Evolutionary conservation across 1,140 invertebrate species (phyloP).

Genomic region (Macrobrachium nipponense): DNA sequence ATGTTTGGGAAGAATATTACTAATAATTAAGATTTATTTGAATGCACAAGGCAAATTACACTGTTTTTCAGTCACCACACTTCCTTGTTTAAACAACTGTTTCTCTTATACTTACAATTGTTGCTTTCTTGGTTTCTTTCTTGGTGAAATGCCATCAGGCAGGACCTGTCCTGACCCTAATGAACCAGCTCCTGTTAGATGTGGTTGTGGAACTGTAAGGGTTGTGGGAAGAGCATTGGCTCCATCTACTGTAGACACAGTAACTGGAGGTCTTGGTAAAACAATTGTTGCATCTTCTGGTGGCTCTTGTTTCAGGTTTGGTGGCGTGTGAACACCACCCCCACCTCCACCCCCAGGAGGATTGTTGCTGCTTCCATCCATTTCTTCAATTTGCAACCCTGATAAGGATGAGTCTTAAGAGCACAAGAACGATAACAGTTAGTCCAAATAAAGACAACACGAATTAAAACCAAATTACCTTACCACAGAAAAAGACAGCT

Average conservation of each 20-base stretch:
- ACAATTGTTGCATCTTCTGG: conserved; percentile 45
- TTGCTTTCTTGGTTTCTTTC: conserved; percentile 84
- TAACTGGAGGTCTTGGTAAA: conserved; percentile 18
- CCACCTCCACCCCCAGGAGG: background rate
- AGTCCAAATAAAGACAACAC: conserved; percentile 18
- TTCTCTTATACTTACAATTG: conserved; percentile 73
- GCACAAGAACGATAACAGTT: conserved; percentile 35
- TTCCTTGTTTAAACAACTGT: background rate
- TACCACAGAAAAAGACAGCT: background rate
- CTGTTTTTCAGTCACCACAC: background rate
- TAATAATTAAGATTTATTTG: background rate
- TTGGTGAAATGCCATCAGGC: conserved; percentile 76
- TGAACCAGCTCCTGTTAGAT: conserved; percentile 27
- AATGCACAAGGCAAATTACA: background rate
- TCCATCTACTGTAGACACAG: conserved; percentile 19
- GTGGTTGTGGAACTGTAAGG: conserved; percentile 39
- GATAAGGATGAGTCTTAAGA: conserved; percentile 60
- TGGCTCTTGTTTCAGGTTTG: conserved; percentile 49
- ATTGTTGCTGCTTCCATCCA: conserved; percentile 22
- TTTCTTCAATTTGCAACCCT: conserved; percentile 62
- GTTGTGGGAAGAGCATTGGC: background rate
- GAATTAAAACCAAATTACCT: background rate
- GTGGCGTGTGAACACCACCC: conserved; percentile 15
- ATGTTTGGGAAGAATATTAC: conserved; percentile 29
- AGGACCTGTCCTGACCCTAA: conserved; percentile 61